Evolutionary conservation across 2,888 invertebrate genomes (phyloP), one percentile per base, ranked within the genome.

Genomic region (Trimorus sp.): DNA sequence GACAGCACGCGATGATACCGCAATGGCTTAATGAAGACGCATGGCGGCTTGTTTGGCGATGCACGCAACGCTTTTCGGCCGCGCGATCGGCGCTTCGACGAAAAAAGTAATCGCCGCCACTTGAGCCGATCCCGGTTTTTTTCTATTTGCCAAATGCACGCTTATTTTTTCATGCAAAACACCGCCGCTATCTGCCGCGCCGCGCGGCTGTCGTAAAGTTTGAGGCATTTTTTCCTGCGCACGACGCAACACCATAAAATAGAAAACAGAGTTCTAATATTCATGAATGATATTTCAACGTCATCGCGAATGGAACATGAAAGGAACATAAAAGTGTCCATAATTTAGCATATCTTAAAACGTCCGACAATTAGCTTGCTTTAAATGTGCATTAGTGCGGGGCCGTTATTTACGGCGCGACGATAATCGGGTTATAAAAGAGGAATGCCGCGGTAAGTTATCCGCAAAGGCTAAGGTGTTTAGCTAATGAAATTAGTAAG

Each of bases 1-100:
- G 83, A 82, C 79, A 76, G 79, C 85, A 79, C 82, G 84, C 85
- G 82, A 84, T 82, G 85, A 85, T 82, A 83, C 83, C 76, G 75
- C 82, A 74, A 78, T 49, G 81, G 81, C 83, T 83, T 87, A 88
- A 87, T 87, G 86, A 85, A 88, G 87, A 88, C 86, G 85, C 87
- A 86, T 87, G 85, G 85, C 79, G 69, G 83, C 74, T 73, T 75
- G 80, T 77, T 78, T 83, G 81, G 77, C 84, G 78, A 83, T 82
- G 82, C 85, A 84, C 84, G 85, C 75, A 69, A 81, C 58, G 74
- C 81, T 76, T 76, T 81, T 65, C 62, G 68, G 71, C 63, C 62
- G 59, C 71, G 62, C 58, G 38, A 69, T 77, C 54, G 63, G 56
- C 5, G 42, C 53, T 26, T 12, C 42, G 53, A 42, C 54, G 26